These are phyloP conservation scores for Drosophila aff. DNA, from an alignment of 1,140 invertebrate genomes.

Conservation along the genomic window DNA sequence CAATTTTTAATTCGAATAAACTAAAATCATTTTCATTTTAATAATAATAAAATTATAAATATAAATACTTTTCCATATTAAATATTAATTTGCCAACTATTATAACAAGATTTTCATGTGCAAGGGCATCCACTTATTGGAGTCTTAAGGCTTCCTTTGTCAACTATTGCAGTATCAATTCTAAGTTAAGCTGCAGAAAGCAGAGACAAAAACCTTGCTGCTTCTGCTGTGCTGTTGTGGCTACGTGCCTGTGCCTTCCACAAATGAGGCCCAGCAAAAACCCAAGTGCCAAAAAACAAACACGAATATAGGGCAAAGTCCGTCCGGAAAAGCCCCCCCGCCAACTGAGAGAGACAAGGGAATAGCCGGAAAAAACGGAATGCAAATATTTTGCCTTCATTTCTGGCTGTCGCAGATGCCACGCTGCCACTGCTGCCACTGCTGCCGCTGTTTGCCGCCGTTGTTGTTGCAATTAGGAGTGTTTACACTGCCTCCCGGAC, in stretches of 20 bases:
- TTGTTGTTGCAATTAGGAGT: slow-evolving; percentile 61
- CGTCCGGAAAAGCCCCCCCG: slow-evolving; percentile 21
- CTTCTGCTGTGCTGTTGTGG: slow-evolving; percentile 28
- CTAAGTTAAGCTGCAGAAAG: slow-evolving; percentile 12
- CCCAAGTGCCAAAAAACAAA: slow-evolving; percentile 26
- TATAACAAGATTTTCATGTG: background rate
- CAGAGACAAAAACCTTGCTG: slow-evolving; percentile 21
- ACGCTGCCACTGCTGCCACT: background rate
- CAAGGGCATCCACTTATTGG: background rate
- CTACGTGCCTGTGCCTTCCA: slow-evolving; percentile 23
- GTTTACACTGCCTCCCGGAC: slow-evolving; percentile 35
- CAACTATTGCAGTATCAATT: slow-evolving; percentile 38
- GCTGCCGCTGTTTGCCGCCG: slow-evolving; percentile 29
- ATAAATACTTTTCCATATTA: background rate
- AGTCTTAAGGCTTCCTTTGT: background rate
- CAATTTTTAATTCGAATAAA: too few species aligned
- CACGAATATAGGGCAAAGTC: slow-evolving; percentile 43
- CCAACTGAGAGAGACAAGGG: slow-evolving; percentile 18
- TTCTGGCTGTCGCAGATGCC: slow-evolving; percentile 42
- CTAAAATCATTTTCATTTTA: too few species aligned
- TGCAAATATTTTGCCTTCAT: slow-evolving; percentile 65
- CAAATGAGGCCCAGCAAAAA: background rate
- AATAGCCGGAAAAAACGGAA: slow-evolving; percentile 39
- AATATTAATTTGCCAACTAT: background rate
- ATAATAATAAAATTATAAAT: too few species aligned